Conservation (phyloP, 2,113 vertebrate species). For the Irena cyanogastra region DNA sequence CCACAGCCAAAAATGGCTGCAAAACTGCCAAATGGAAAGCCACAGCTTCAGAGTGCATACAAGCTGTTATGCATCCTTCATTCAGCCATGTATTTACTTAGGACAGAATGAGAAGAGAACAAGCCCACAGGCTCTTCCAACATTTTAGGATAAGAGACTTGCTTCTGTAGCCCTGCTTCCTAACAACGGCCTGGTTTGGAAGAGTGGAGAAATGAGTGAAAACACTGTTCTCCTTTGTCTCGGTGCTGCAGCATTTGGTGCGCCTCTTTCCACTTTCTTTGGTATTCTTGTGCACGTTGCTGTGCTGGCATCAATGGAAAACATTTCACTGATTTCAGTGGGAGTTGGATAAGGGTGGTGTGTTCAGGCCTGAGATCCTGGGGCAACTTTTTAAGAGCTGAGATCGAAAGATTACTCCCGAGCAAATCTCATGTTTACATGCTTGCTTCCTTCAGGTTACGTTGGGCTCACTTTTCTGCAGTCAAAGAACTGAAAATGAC, state of each 20-base stretch:
- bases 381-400: background rate
- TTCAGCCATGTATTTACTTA: background rate
- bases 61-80: conserved; percentile 12
- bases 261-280: background rate
- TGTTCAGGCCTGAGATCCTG: background rate
- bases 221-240: background rate
- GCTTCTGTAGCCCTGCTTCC: background rate
- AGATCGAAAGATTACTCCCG: background rate
- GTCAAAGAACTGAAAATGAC: background rate
- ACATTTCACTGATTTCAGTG: background rate
- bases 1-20: conserved; percentile 6
- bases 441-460: background rate
- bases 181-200: background rate
- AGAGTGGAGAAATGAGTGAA: fast-evolving
- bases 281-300: background rate
- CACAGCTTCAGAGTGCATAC: background rate
- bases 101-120: background rate
- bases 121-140: background rate
- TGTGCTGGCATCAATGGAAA: background rate
- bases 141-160: background rate
- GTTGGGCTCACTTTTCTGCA: background rate
- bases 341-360: background rate
- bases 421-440: background rate
- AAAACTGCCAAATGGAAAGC: conserved; percentile 28
- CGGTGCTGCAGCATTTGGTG: background rate